Conservation (phyloP, 2,797 vertebrate species). For the Darevskia nairensis region DNA sequence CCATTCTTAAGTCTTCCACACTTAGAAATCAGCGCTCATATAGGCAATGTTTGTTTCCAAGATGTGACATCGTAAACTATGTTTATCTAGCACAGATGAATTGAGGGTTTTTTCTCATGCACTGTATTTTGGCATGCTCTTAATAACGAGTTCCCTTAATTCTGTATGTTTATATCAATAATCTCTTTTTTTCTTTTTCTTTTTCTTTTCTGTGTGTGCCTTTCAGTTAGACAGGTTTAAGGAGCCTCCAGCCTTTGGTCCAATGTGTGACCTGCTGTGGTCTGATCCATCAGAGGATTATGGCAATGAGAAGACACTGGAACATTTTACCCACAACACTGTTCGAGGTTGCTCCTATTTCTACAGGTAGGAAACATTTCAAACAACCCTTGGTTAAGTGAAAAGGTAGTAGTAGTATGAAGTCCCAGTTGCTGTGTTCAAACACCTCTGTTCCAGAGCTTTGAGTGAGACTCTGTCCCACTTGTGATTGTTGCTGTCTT, state of each 20-base stretch:
- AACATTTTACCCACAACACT: constrained; percentile 96
- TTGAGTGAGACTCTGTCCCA: neutral
- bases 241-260: constrained; percentile 96
- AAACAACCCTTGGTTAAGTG: neutral
- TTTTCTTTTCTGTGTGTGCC: constrained; percentile 37
- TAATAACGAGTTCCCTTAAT: neutral
- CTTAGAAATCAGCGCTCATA: neutral
- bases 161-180: neutral
- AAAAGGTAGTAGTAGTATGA: neutral
- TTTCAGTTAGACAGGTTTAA: constrained; percentile 97
- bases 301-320: constrained; percentile 92
- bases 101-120: neutral
- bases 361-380: constrained; percentile 83
- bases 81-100: neutral
- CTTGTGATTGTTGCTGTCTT: neutral
- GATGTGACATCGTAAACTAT: neutral
- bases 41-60: neutral
- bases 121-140: neutral
- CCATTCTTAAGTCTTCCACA: neutral
- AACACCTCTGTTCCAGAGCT: neutral
- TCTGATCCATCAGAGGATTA: constrained; percentile 97
- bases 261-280: constrained; percentile 98
- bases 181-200: neutral
- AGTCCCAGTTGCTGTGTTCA: neutral
- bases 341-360: constrained; percentile 98